Evolutionary conservation across 2,113 vertebrate genomes (phyloP).

Genomic region (Vireo altiloquus): DNA sequence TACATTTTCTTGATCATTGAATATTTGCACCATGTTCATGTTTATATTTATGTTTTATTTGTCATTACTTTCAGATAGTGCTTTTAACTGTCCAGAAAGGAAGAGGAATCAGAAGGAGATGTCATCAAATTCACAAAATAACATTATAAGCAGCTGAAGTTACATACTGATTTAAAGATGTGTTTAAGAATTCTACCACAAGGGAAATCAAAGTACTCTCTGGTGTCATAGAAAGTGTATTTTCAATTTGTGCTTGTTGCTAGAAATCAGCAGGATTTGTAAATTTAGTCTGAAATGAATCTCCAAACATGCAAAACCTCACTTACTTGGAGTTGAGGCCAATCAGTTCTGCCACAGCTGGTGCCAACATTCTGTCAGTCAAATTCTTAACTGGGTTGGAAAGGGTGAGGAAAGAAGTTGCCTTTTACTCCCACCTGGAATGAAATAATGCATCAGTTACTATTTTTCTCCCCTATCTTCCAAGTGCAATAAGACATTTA

Average conservation of each 20-base stretch:
- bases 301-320: neutral
- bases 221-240: neutral
- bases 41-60: neutral
- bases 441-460: constrained; percentile 43
- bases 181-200: neutral
- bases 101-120: neutral
- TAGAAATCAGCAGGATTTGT: neutral
- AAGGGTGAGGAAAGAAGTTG: constrained; percentile 66
- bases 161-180: neutral
- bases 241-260: neutral
- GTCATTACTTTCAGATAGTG: neutral
- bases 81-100: neutral
- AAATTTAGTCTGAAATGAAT: neutral
- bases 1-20: neutral
- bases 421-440: constrained; percentile 75
- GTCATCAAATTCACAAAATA: neutral
- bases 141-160: neutral
- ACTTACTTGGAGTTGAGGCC: constrained; percentile 86
- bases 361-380: constrained; percentile 81
- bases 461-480: neutral
- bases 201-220: neutral
- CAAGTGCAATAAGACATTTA: constrained; percentile 9
- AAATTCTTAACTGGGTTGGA: constrained; percentile 22
- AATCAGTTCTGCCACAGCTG: constrained; percentile 65
- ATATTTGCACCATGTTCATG: neutral